A percentile compares a stretch with the other conserved stretches of the same genome.
These are phyloP conservation scores for Drosophila aff. DNA, from an alignment of 1,140 invertebrate genomes.

Conservation along the genomic window DNA sequence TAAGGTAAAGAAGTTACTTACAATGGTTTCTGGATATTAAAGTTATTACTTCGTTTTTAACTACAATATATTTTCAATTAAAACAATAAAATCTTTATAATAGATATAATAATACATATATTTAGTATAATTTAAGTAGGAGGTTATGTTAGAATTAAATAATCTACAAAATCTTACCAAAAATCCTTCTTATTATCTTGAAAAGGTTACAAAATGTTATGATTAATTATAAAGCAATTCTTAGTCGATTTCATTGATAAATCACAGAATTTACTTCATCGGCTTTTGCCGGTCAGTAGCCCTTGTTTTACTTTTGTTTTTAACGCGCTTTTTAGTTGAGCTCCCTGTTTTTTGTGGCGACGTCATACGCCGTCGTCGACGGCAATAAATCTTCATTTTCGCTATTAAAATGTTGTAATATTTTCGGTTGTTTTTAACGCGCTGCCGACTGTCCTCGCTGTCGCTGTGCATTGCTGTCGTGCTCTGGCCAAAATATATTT, in stretches of 20 bases:
- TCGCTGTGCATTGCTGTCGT: constrained; percentile 22
- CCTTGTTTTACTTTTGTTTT: constrained; percentile 34
- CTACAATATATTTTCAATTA: too few relatives aligned
- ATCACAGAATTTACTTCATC: constrained; percentile 9
- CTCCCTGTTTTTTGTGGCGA: constrained; percentile 50
- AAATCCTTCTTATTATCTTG: too few relatives aligned
- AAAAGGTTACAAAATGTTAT: accelerated
- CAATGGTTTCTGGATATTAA: neutral
- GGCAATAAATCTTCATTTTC: constrained; percentile 82
- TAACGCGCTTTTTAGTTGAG: constrained; percentile 63
- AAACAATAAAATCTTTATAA: too few relatives aligned
- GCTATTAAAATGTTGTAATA: constrained; percentile 83
- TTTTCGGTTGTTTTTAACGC: constrained; percentile 69
- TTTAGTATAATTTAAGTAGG: too few relatives aligned
- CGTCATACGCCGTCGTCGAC: constrained; percentile 56
- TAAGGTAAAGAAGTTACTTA: neutral
- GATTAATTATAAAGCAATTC: neutral
- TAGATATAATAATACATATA: too few relatives aligned
- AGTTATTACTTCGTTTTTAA: neutral
- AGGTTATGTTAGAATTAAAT: too few relatives aligned
- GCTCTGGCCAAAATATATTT: constrained; percentile 48
- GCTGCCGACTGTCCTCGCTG: constrained; percentile 64
- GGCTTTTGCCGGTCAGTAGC: constrained; percentile 36
- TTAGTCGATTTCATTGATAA: constrained; percentile 1
- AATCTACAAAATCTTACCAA: too few relatives aligned